Evolutionary conservation across 92 coral and sea anemone genomes (phyloP).

Genomic region (Isaurus tuberculatus): DNA sequence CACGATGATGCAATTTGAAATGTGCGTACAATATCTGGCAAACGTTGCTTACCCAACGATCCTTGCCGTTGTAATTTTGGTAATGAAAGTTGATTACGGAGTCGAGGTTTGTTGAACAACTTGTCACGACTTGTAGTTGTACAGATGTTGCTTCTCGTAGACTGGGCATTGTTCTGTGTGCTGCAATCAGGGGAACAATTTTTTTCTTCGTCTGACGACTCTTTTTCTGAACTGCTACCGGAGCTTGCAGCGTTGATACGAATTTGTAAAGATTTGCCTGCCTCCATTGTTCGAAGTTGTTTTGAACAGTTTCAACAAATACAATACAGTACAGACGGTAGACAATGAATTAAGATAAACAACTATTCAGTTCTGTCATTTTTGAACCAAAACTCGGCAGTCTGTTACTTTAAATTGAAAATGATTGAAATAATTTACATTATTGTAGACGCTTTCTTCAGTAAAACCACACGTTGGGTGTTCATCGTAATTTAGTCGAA

Average conservation of each 20-base stretch:
- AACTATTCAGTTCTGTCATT: neutral
- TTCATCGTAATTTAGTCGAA: neutral
- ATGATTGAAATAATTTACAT: neutral
- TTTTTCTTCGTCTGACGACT: neutral
- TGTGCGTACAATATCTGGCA: slow-evolving; percentile 66
- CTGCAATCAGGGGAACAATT: neutral
- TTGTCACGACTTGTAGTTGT: neutral
- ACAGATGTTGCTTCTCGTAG: neutral
- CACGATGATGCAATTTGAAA: slow-evolving; percentile 69
- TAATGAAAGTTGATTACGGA: neutral
- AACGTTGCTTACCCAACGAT: neutral
- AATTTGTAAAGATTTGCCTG: neutral
- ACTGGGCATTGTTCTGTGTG: neutral
- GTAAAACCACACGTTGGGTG: neutral
- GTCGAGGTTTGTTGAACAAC: neutral
- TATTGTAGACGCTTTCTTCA: neutral
- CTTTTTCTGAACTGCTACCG: neutral
- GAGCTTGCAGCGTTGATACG: neutral
- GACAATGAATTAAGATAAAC: no score
- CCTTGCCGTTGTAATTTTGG: neutral
- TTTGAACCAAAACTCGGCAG: neutral
- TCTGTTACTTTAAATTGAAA: neutral
- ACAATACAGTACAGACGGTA: no score
- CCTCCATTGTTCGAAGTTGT: neutral
- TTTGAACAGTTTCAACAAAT: neutral